These are phyloP conservation scores for Leptopilina boulardi DNA, from an alignment of 1,140 invertebrate species.

Conservation along the genomic window DNA sequence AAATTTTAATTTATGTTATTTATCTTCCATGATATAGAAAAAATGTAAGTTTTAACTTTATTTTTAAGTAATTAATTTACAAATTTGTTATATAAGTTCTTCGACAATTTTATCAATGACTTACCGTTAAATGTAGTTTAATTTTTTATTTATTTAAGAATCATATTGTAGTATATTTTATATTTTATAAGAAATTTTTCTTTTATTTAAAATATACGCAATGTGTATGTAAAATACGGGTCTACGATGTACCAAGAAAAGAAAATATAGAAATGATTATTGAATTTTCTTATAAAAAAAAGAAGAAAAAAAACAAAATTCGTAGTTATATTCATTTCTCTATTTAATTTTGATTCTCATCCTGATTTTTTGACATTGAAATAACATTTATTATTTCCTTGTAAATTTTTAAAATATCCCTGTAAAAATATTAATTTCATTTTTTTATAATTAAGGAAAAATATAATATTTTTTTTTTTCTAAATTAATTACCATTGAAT, in stretches of 20 bases:
- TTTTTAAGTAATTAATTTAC: neutral
- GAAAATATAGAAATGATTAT: neutral
- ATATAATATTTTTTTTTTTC: neutral
- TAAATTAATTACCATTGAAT: constrained; percentile 48
- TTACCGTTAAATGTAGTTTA: neutral
- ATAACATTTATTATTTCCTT: constrained; percentile 35
- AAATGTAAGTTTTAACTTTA: no score
- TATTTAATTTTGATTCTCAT: neutral
- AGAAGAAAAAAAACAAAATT: constrained; percentile 13
- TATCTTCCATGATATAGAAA: neutral
- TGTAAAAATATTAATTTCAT: no score
- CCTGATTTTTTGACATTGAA: constrained; percentile 11
- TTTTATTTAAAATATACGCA: neutral
- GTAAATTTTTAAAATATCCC: constrained; percentile 22
- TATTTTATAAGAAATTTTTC: neutral
- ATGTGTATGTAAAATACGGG: constrained; percentile 18
- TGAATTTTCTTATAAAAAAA: constrained; percentile 41
- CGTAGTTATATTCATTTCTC: constrained; percentile 36
- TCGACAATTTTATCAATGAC: neutral
- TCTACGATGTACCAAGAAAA: constrained; percentile 35
- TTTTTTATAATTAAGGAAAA: no score
- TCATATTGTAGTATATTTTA: neutral
- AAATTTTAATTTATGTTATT: neutral
- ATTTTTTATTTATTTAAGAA: neutral
- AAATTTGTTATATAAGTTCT: neutral